Conservation (phyloP, 2,113 vertebrate genomes). For the Sorex fumeus region DNA sequence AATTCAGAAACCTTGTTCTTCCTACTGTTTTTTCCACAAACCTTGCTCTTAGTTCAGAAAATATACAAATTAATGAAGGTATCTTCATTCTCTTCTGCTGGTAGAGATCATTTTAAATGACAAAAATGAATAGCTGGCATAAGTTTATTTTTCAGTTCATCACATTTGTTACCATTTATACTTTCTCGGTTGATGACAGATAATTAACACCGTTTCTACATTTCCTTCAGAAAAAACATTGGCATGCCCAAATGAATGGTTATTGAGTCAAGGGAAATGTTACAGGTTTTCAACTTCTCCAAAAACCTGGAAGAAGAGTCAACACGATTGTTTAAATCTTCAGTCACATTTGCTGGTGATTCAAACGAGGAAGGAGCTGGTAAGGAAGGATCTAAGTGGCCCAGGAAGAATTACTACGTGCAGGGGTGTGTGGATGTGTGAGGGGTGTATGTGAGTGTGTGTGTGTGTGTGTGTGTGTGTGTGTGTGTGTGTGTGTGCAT, state of each 20-base stretch:
- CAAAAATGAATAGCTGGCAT: neutral
- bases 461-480: neutral
- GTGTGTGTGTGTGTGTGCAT: neutral
- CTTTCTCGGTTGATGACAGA: neutral
- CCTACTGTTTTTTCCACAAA: neutral
- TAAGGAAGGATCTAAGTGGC: neutral
- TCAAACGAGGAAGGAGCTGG: constrained; percentile 37
- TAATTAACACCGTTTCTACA: neutral
- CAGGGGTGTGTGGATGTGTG: neutral
- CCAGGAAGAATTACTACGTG: neutral
- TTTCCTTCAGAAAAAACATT: constrained; percentile 17
- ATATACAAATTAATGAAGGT: neutral
- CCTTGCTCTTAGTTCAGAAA: neutral
- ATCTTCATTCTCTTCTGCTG: neutral
- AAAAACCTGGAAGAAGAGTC: constrained; percentile 60
- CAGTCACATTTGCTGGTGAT: constrained; percentile 37
- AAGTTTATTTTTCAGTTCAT: neutral
- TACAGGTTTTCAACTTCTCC: constrained; percentile 39
- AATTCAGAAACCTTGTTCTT: neutral
- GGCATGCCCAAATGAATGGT: neutral
- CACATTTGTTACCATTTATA: neutral
- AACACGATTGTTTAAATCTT: neutral
- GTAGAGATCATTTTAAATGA: neutral
- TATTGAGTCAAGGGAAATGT: constrained; percentile 41
- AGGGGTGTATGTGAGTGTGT: neutral